phyloP scores from a whole-genome alignment of 53 echinoderm and acorn worm genomes.

The Apostichopus leukothele region DNA sequence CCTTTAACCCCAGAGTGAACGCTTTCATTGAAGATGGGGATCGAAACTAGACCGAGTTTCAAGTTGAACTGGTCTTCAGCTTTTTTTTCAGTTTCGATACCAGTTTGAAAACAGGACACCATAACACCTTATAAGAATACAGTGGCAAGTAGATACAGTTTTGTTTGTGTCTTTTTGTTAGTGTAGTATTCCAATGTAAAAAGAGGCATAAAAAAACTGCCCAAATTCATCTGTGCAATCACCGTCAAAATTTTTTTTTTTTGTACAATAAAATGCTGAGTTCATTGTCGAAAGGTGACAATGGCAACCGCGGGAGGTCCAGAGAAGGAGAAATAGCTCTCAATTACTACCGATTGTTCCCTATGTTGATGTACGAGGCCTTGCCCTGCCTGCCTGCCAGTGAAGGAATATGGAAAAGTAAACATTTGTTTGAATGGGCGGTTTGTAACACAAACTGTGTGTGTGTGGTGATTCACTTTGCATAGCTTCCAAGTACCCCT shows the following conservation, averaged over 20 bases:
- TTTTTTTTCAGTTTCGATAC: background rate
- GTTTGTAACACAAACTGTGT: constrained; percentile 46
- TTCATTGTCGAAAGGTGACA: constrained; percentile 19
- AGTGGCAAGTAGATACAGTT: background rate
- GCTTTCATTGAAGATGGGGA: no score
- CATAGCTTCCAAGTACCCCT: constrained; percentile 17
- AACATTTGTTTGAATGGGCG: constrained; percentile 35
- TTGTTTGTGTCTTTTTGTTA: background rate
- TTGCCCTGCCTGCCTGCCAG: constrained; percentile 14
- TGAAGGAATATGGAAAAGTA: constrained; percentile 15
- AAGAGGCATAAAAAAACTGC: background rate
- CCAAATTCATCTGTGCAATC: background rate
- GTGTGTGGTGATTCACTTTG: constrained; percentile 35
- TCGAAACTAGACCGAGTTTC: no score
- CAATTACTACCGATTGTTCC: constrained; percentile 15
- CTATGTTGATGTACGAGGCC: constrained; percentile 15
- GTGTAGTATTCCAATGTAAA: background rate
- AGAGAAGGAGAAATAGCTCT: constrained; percentile 7
- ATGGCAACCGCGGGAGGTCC: constrained; percentile 24
- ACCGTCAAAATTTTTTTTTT: background rate
- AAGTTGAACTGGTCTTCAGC: no score
- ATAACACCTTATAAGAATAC: background rate
- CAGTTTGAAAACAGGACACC: background rate
- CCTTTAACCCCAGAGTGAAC: no score
- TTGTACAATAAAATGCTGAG: background rate